A percentile compares a stretch with the other conserved stretches of the same genome.
Evolutionary conservation across 1,140 invertebrate genomes (phyloP).

Genomic region (Hestina assimilis): DNA sequence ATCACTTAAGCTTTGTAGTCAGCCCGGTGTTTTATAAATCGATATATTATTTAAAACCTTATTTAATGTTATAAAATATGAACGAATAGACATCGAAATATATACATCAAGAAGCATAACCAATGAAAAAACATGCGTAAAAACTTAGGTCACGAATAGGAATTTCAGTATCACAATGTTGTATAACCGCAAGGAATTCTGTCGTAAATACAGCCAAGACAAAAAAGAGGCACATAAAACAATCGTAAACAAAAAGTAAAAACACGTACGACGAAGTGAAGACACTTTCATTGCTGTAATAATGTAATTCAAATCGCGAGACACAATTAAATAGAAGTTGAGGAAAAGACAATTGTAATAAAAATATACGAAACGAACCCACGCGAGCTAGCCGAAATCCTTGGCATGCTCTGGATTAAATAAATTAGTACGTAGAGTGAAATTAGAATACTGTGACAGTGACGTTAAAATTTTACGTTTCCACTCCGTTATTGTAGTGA

Average conservation of each 20-base stretch:
- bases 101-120: too few relatives aligned
- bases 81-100: too few relatives aligned
- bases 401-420: conserved; percentile 22
- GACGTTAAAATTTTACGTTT: conserved; percentile 14
- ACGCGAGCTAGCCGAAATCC: conserved; percentile 17
- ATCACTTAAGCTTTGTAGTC: too few relatives aligned
- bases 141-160: too few relatives aligned
- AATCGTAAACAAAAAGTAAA: neutral
- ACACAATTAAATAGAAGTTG: neutral
- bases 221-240: neutral
- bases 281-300: conserved; percentile 1
- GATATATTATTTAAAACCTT: too few relatives aligned
- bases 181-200: neutral
- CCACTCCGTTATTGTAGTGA: conserved; percentile 19
- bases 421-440: conserved; percentile 21
- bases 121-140: too few relatives aligned
- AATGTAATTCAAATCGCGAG: neutral
- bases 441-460: conserved; percentile 23
- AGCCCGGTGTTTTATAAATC: too few relatives aligned
- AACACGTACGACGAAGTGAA: neutral
- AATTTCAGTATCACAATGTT: neutral
- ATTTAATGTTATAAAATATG: too few relatives aligned
- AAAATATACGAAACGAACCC: conserved; percentile 10
- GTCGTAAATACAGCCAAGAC: neutral
- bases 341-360: neutral